Conservation (phyloP, 2,113 vertebrate genomes). For the Hyperoodon ampullatus region DNA sequence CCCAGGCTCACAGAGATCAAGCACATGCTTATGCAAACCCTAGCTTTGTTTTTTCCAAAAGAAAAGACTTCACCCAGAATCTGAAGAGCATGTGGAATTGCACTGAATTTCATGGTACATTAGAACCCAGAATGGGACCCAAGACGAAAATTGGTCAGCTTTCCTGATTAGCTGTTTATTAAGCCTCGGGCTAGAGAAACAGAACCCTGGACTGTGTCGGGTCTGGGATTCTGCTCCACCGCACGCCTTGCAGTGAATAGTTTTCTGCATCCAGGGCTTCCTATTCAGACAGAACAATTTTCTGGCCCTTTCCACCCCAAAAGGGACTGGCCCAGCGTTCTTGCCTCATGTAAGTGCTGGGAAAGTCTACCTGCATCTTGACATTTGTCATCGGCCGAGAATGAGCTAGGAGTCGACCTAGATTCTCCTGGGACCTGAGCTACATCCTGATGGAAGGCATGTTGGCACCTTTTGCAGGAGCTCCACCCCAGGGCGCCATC, state of each 20-base stretch:
- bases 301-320: neutral
- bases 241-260: neutral
- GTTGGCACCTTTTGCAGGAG: neutral
- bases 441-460: neutral
- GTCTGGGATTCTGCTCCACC: neutral
- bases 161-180: slow-evolving; percentile 27
- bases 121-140: slow-evolving; percentile 34
- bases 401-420: neutral
- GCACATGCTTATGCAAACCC: neutral
- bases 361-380: neutral
- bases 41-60: neutral
- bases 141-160: neutral
- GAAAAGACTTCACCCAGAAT: slow-evolving; percentile 44
- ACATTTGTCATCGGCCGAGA: neutral
- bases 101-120: slow-evolving; percentile 37
- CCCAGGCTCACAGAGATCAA: neutral
- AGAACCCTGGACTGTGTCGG: neutral
- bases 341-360: neutral
- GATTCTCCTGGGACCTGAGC: neutral
- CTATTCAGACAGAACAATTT: neutral
- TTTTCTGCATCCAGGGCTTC: neutral
- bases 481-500: neutral
- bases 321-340: neutral
- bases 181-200: neutral
- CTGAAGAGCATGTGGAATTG: neutral